A percentile compares a stretch with the other conserved stretches of the same genome.
These are phyloP conservation scores for Tetramorium simillimum DNA, from an alignment of 1,140 invertebrate genomes.

Conservation along the genomic window DNA sequence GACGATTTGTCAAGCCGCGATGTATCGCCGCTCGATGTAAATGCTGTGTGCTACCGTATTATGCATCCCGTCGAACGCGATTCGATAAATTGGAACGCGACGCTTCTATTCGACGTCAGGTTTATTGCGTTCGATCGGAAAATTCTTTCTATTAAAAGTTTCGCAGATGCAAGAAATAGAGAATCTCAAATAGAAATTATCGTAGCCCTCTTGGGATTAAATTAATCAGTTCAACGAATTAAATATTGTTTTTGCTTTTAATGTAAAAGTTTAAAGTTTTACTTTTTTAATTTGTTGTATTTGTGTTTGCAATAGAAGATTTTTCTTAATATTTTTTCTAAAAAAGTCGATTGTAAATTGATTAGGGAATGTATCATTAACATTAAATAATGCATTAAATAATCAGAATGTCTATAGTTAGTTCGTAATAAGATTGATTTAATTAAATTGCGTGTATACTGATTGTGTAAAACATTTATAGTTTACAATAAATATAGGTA, in stretches of 20 bases:
- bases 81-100: conserved; percentile 4
- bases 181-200: background rate
- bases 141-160: conserved; percentile 8
- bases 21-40: conserved; percentile 39
- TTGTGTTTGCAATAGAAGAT: no score
- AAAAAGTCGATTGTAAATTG: no score
- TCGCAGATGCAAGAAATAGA: background rate
- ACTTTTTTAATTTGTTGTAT: no score
- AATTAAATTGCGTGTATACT: no score
- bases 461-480: background rate
- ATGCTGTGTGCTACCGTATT: conserved; percentile 27
- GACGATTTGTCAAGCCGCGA: conserved; percentile 49
- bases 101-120: background rate
- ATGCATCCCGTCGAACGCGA: conserved; percentile 37
- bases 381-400: no score
- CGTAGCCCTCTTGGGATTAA: background rate
- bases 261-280: no score
- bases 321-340: no score
- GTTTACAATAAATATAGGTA: background rate
- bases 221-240: background rate
- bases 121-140: background rate
- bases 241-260: background rate
- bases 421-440: no score
- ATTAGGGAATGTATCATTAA: no score
- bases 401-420: no score